Evolutionary conservation across 2,888 invertebrate species (phyloP), one percentile per base, ranked within the genome.

Genomic region (Drosophila paracracens): DNA sequence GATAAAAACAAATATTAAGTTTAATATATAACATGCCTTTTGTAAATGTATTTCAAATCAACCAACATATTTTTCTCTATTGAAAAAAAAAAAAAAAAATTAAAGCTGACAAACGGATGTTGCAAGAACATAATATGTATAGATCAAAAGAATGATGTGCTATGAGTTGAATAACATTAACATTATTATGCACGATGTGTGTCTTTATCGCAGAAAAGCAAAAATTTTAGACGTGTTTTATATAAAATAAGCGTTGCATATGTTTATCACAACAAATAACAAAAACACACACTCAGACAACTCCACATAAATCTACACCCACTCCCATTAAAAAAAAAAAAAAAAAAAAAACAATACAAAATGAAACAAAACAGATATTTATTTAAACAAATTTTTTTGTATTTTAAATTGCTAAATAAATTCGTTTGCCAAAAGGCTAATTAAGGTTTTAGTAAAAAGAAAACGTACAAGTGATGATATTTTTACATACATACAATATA

Each of bases 231-330:
- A 64, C 71, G 64, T 71, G 66, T 71, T 80, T 71, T 76, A 16
- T 56, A 38, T 80, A 61, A 61, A 38, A 48, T 76, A 76, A 65
- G 76, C 80, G 76, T 79, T 80, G 81, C 71, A 76, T 70, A 75
- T 76, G 62, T 74, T 58, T 64, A 68, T 76, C 29, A 31, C 31
- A 25, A 38, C 11, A 16, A 8, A 27, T n/a, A 54, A 50, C 59
- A 52, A 33, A 53, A 7, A 29, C 52, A 56, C n/a, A 38, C 27
- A 16, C 10, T 48, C 4, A 66, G 18, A 38, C 18, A 53, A 46
- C 27, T 35, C 18, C 33, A 52, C 36, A 21, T 1, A 53, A 56
- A 66, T 29, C 5, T 46, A 46, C 16, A 33, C 27, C 25, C 10
- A 50, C 27, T 27, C 25, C 27, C 33, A 8, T 52, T 1, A 27